Conservation (phyloP, 2,797 vertebrate species). For the Onychomys arenicola region DNA sequence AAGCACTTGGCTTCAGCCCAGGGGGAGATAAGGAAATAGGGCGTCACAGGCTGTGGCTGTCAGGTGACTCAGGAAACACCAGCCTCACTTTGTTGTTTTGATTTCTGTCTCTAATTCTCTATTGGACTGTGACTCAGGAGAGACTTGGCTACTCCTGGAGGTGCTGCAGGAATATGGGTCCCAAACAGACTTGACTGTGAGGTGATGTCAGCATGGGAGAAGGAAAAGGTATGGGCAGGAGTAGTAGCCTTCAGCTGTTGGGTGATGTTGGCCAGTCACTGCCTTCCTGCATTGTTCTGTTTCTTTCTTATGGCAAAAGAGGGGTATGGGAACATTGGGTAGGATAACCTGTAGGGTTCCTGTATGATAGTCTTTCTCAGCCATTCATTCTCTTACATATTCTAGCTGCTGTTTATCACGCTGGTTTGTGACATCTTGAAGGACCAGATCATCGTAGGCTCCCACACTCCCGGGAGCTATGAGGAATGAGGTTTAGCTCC, state of each 20-base stretch:
- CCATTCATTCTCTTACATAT: neutral
- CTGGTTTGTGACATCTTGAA: neutral
- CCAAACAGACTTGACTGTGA: neutral
- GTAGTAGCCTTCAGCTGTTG: neutral
- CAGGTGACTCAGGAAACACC: neutral
- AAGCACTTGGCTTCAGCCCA: neutral
- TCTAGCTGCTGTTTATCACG: neutral
- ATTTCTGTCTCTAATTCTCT: neutral
- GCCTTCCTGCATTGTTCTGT: neutral
- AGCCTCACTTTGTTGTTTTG: neutral
- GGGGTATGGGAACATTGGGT: rapidly evolving
- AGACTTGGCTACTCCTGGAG: neutral
- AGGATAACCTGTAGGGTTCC: too few relatives aligned
- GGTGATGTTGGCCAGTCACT: too few relatives aligned
- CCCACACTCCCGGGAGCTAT: too few relatives aligned
- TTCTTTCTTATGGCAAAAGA: neutral
- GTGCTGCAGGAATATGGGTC: neutral
- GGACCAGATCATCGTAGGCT: too few relatives aligned
- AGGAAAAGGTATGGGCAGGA: neutral
- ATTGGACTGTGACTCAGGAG: too few relatives aligned
- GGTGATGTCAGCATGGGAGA: neutral
- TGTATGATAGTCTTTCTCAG: neutral
- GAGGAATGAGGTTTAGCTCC: neutral
- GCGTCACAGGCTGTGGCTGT: neutral
- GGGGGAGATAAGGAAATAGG: neutral